Conservation (phyloP, 2,113 vertebrate genomes). For the Charadrius vociferus region DNA sequence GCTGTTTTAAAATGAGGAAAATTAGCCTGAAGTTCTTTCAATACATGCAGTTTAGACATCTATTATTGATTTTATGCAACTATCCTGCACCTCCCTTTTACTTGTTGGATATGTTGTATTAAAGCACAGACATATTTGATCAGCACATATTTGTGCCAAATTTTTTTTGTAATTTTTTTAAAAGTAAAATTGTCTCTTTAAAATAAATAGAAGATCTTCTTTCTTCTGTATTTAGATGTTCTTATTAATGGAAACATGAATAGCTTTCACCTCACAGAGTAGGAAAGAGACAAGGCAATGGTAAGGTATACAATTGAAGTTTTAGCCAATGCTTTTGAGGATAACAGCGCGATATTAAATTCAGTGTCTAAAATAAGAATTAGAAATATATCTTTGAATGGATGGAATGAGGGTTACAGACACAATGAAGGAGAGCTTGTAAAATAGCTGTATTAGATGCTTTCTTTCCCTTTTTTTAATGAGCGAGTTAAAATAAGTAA, state of each 20-base stretch:
- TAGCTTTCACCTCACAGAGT: background rate
- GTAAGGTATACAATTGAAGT: background rate
- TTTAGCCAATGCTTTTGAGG: background rate
- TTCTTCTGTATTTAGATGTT: background rate
- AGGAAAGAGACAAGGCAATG: background rate
- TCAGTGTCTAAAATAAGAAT: background rate
- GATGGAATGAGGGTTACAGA: background rate
- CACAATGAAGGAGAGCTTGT: background rate
- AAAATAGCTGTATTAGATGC: background rate
- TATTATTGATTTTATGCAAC: background rate
- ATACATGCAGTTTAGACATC: background rate
- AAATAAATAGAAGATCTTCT: background rate
- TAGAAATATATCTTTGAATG: background rate
- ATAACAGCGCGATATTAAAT: background rate
- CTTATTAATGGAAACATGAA: background rate
- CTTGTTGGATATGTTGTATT: background rate
- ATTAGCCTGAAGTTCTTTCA: background rate
- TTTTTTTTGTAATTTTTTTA: background rate
- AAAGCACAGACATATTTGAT: background rate
- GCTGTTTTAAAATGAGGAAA: background rate
- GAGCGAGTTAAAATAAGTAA: background rate
- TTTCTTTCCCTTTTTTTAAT: background rate
- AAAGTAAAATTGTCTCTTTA: background rate
- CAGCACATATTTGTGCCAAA: background rate
- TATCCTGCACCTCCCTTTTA: background rate